These are phyloP conservation scores for Pachypsylla venusta DNA, from an alignment of 1,140 invertebrate species.

Conservation along the genomic window DNA sequence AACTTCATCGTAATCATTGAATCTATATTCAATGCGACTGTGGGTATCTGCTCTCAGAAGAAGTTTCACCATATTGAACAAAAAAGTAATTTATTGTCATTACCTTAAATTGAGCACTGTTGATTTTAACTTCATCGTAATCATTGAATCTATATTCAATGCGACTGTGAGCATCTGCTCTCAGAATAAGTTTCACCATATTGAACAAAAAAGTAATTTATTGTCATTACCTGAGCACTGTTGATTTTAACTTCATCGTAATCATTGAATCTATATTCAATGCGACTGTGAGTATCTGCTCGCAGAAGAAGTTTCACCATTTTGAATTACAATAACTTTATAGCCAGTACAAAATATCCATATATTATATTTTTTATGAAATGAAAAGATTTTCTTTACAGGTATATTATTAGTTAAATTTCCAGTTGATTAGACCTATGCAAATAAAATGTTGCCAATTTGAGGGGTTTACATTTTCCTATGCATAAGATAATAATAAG, in stretches of 20 bases:
- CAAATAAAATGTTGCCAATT: too few relatives aligned
- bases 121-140: neutral
- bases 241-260: neutral
- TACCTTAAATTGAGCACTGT: neutral
- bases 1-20: neutral
- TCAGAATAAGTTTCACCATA: neutral
- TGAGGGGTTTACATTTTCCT: too few relatives aligned
- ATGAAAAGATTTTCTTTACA: too few relatives aligned
- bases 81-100: neutral
- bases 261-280: neutral
- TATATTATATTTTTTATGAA: too few relatives aligned
- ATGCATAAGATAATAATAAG: too few relatives aligned
- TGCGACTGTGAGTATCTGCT: slow-evolving; percentile 2
- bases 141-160: neutral
- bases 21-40: neutral
- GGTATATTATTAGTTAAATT: too few relatives aligned
- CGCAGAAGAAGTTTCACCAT: neutral
- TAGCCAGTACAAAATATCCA: too few relatives aligned
- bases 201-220: neutral
- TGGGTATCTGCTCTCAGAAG: slow-evolving; percentile 6
- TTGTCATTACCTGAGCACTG: neutral
- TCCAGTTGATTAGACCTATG: too few relatives aligned
- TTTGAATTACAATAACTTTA: too few relatives aligned
- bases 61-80: neutral
- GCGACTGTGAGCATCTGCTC: neutral